phyloP scores from a whole-genome alignment of 2,888 invertebrate species.

The Falcaria lacertinaria region DNA sequence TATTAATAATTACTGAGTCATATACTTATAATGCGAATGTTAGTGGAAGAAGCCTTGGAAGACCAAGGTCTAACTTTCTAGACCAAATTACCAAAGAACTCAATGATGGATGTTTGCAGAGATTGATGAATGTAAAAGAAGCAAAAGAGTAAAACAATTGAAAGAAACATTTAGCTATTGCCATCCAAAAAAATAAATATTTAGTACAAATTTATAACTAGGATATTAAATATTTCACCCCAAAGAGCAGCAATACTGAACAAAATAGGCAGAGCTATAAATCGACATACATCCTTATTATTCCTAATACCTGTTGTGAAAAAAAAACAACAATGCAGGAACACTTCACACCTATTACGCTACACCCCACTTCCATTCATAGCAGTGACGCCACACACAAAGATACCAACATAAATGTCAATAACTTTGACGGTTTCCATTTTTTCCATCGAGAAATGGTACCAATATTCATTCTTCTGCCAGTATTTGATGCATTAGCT shows the following conservation, averaged over 20 bases:
- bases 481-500: conserved; percentile 70
- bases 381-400: conserved; percentile 71
- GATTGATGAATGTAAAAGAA: too few relatives aligned
- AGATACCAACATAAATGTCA: conserved; percentile 71
- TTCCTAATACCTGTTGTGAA: conserved; percentile 55
- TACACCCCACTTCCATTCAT: conserved; percentile 67
- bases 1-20: too few relatives aligned
- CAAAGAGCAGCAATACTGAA: neutral
- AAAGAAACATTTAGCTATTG: too few relatives aligned
- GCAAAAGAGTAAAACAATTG: too few relatives aligned
- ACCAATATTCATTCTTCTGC: conserved; percentile 56
- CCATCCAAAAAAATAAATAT: too few relatives aligned
- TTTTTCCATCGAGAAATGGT: conserved; percentile 47
- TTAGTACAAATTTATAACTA: too few relatives aligned
- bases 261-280: conserved; percentile 2
- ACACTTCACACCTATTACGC: conserved; percentile 78
- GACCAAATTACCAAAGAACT: too few relatives aligned
- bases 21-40: too few relatives aligned
- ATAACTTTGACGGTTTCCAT: conserved; percentile 46
- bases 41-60: too few relatives aligned
- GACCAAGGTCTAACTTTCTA: too few relatives aligned
- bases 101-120: too few relatives aligned
- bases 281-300: conserved; percentile 35
- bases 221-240: too few relatives aligned
- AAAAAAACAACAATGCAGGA: conserved; percentile 50